Conservation (phyloP, 1,140 invertebrate species). For the Phymorhynchus buccinoides region DNA sequence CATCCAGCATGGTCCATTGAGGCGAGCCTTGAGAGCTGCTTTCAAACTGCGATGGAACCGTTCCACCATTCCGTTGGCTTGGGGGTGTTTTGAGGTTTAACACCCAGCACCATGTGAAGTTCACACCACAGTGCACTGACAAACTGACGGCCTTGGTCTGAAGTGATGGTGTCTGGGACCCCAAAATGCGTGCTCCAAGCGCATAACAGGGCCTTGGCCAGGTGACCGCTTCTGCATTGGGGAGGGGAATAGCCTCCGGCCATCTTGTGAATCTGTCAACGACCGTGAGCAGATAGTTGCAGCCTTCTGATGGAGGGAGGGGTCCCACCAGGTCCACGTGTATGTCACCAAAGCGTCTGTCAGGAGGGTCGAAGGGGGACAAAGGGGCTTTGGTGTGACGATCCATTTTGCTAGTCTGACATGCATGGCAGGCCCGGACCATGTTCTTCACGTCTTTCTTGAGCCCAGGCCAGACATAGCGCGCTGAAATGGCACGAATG, state of each 20-base stretch:
- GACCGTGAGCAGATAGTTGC: slow-evolving; percentile 69
- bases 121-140: slow-evolving; percentile 3
- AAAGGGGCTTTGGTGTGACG: neutral
- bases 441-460: neutral
- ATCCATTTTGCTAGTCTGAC: neutral
- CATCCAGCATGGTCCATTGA: too few species aligned
- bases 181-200: slow-evolving; percentile 69
- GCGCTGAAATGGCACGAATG: slow-evolving; percentile 18
- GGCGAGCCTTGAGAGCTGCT: neutral
- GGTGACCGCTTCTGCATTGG: slow-evolving; percentile 69
- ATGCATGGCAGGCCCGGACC: neutral
- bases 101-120: slow-evolving; percentile 14
- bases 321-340: slow-evolving; percentile 76
- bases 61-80: slow-evolving; percentile 39
- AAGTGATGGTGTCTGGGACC: slow-evolving; percentile 56
- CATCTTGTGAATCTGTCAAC: slow-evolving; percentile 59
- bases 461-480: slow-evolving; percentile 24
- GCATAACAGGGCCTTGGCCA: slow-evolving; percentile 55
- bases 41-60: slow-evolving; percentile 37
- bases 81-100: slow-evolving; percentile 6
- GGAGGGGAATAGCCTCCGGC: slow-evolving; percentile 72
- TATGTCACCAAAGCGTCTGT: slow-evolving; percentile 58
- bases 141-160: slow-evolving; percentile 74
- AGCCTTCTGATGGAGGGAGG: slow-evolving; percentile 65
- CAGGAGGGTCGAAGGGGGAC: neutral